phyloP scores from a whole-genome alignment of 2,797 vertebrate species.

The Adelosebastes latens region DNA sequence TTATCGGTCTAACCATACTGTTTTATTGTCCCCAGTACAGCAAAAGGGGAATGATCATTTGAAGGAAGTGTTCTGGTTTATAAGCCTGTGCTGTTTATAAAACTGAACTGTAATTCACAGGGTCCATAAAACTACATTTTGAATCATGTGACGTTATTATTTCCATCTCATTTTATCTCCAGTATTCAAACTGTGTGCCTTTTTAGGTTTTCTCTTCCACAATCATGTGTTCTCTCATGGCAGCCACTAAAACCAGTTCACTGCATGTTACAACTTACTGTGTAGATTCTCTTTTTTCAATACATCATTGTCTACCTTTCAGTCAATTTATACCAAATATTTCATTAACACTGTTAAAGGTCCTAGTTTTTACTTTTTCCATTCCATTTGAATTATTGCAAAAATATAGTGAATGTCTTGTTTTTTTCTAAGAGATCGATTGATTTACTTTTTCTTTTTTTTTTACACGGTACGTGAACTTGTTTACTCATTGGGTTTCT shows the following conservation, averaged over 20 bases:
- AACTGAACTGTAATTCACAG: not conserved
- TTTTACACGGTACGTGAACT: not conserved
- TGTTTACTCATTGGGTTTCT: constrained; percentile 6
- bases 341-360: constrained; percentile 1
- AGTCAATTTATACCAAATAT: constrained; percentile 19
- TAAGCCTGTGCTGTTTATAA: not conserved
- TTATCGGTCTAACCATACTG: not conserved
- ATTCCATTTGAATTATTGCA: not conserved
- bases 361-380: not conserved
- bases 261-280: not conserved
- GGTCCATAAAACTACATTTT: not conserved
- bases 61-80: constrained; percentile 29
- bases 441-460: constrained; percentile 4
- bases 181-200: constrained; percentile 40
- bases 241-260: constrained; percentile 21
- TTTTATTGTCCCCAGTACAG: not conserved
- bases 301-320: not conserved
- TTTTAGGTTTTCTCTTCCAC: constrained; percentile 6
- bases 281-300: not conserved
- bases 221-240: not conserved
- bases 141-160: not conserved
- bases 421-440: not conserved
- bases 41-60: constrained; percentile 6
- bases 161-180: not conserved
- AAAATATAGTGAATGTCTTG: constrained; percentile 3